Conservation (phyloP, 2,888 invertebrate species). For the Acrocera orbiculus region DNA sequence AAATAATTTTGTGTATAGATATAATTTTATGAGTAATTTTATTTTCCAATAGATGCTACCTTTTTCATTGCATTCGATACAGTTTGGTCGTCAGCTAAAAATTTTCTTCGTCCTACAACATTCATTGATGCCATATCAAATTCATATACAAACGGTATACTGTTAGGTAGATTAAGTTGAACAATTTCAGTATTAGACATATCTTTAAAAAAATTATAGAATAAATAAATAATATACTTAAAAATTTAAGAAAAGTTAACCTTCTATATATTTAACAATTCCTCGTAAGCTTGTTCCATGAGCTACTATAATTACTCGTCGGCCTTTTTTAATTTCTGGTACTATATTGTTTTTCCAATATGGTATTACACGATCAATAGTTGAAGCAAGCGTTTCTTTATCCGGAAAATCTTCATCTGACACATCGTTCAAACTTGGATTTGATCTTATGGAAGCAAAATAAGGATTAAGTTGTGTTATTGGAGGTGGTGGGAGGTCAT, state of each 20-base stretch:
- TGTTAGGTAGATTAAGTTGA: constrained; percentile 59
- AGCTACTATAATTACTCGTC: constrained; percentile 62
- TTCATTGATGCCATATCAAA: constrained; percentile 46
- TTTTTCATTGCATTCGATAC: constrained; percentile 59
- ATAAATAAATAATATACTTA: not conserved
- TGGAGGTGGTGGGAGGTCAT: constrained; percentile 62
- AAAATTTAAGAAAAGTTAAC: constrained; percentile 28
- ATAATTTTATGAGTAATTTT: no score
- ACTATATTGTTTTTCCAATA: constrained; percentile 75
- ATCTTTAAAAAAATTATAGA: constrained; percentile 27
- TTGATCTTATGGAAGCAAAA: constrained; percentile 55
- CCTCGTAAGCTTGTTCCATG: constrained; percentile 77
- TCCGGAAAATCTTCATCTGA: constrained; percentile 61
- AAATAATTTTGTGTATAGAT: no score
- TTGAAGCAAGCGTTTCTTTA: constrained; percentile 66
- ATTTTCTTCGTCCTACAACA: constrained; percentile 51
- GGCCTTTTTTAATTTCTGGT: constrained; percentile 46
- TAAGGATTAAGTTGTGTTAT: constrained; percentile 61
- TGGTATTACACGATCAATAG: constrained; percentile 64
- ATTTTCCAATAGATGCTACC: constrained; percentile 59
- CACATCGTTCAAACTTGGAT: constrained; percentile 51
- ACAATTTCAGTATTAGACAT: constrained; percentile 55
- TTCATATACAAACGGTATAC: constrained; percentile 64
- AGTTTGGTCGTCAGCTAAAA: constrained; percentile 62
- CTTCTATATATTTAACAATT: constrained; percentile 70